Percentiles rank a stretch among this genome's conserved stretches.
Conservation (phyloP, 2,797 vertebrate genomes). For the Fistularia commersonii region DNA sequence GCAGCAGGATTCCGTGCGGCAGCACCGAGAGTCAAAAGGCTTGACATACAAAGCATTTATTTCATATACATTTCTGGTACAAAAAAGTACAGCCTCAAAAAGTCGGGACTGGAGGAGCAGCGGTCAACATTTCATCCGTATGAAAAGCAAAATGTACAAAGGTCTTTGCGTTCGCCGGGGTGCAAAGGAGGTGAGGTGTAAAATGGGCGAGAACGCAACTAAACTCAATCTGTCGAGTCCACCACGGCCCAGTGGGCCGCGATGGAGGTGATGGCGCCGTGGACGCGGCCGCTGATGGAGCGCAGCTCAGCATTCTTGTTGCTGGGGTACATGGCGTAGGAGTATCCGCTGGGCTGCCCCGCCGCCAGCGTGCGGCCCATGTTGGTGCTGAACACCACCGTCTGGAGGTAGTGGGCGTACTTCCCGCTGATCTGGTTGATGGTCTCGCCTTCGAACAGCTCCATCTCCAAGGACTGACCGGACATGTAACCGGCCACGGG, state of each 20-base stretch:
- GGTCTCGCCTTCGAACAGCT: slow-evolving; percentile 17
- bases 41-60: no score
- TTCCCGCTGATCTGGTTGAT: slow-evolving; percentile 46
- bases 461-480: accelerated
- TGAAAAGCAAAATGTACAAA: no score
- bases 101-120: no score
- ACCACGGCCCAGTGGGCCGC: slow-evolving; percentile 31
- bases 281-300: slow-evolving; percentile 19
- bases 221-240: no score
- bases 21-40: no score
- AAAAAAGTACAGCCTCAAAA: no score
- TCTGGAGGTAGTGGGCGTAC: slow-evolving; percentile 8
- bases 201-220: no score
- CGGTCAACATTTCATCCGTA: no score
- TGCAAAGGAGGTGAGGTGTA: no score
- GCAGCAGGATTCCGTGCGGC: no score
- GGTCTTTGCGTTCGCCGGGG: no score
- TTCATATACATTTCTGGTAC: no score
- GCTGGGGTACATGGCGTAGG: slow-evolving; percentile 44
- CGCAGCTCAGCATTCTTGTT: slow-evolving; percentile 23
- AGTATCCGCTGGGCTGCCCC: slow-evolving; percentile 6
- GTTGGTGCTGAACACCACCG: slow-evolving; percentile 29
- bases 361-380: slow-evolving; percentile 13
- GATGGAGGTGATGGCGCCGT: slow-evolving; percentile 8
- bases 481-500: accelerated